Base-by-base conservation (phyloP, 2,797 vertebrate species). In the Protosalanx chinensis region DNA sequence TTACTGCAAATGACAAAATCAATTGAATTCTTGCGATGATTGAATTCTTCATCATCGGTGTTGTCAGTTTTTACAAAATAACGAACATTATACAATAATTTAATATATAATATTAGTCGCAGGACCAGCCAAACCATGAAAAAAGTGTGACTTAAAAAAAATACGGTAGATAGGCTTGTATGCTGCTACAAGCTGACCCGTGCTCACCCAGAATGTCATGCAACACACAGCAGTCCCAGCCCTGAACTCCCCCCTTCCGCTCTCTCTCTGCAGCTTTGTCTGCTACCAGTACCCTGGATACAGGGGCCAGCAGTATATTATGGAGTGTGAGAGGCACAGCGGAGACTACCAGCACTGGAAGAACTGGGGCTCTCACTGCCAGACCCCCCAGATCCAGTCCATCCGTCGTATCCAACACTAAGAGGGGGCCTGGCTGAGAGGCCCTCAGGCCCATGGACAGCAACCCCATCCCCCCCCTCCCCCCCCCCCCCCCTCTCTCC, bases 261-360 rank as follows among this genome's bases (percentile, higher is more conserved):
- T 72, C 8, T 6, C 32, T 10, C 33, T 53, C 23, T 35, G 57
- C 81, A 94, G 93, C 82, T 94, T 92, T 5, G 93, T 94, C 84
- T 94, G 93, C 89, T 94, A 94, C 84, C 91, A 94, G 90, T 90
- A 84, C 83, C 89, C 93, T 1, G 93, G 93, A 68, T 94, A 94
- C 90, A 92, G 91, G 69, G 93, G 93, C 68, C 91, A 93, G 88
- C 93, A 94, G 90, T 94, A 94, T 88, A 94, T 94, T 85, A 93
- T 93, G 93, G 93, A 93, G 90, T 93, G 92, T 66, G 92, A 94
- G 88, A 91, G 88, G 77, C 93, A 94, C 86, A 93, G 91, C 3
- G 92, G 93, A 73, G 92, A 93, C 79, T 94, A 93, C 87, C 91
- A 93, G 88, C 92, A 94, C 88, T 93, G 92, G 90, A 93, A 73